Percentiles rank a stretch among this genome's conserved stretches.
These are phyloP conservation scores for Gonioctena quinquepunctata DNA, from an alignment of 1,140 invertebrate species.

Conservation along the genomic window DNA sequence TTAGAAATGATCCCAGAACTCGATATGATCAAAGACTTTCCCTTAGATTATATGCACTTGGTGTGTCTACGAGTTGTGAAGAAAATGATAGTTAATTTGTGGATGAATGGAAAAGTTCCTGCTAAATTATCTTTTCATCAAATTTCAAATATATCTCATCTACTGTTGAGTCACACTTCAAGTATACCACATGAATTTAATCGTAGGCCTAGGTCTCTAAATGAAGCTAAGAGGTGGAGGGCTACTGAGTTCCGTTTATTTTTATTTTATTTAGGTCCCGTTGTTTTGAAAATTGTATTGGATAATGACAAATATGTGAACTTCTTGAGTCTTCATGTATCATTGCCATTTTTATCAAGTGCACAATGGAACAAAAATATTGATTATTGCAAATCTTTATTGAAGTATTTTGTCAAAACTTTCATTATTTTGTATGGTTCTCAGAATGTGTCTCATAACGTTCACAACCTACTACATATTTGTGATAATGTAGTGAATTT, in stretches of 20 bases:
- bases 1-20: background rate
- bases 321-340: too few species aligned
- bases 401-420: too few species aligned
- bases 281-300: background rate
- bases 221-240: background rate
- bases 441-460: too few species aligned
- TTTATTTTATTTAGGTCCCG: background rate
- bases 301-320: background rate
- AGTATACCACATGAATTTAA: background rate
- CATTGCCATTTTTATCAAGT: too few species aligned
- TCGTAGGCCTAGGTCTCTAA: background rate
- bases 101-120: background rate
- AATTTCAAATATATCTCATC: background rate
- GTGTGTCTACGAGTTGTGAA: conserved; percentile 1
- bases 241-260: background rate
- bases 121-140: background rate
- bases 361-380: too few species aligned
- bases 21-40: background rate
- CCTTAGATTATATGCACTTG: background rate
- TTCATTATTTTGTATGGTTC: too few species aligned
- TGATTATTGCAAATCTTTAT: too few species aligned
- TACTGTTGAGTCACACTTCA: background rate
- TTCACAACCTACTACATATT: too few species aligned
- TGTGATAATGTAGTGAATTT: too few species aligned
- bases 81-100: background rate